These are phyloP conservation scores for Drosophila infuscata DNA, from an alignment of 2,888 invertebrate species.

Conservation along the genomic window DNA sequence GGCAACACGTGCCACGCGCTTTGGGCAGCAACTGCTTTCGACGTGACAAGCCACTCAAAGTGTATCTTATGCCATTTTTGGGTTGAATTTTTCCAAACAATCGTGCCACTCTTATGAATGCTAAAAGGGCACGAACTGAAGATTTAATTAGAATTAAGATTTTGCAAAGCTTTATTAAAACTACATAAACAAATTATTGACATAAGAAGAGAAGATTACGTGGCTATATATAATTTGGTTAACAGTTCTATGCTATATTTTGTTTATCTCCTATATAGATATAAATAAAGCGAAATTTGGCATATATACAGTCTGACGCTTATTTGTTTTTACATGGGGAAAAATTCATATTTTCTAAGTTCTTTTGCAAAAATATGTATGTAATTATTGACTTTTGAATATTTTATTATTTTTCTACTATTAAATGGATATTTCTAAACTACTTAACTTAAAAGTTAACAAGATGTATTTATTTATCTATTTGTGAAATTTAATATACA, in stretches of 20 bases:
- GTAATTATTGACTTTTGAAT: no score
- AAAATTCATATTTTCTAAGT: no score
- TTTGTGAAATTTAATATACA: no score
- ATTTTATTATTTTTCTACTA: no score
- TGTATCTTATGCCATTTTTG: conserved; percentile 19
- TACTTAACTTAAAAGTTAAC: no score
- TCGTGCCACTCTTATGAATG: conserved; percentile 18
- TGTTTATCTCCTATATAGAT: background rate
- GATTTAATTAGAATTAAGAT: no score
- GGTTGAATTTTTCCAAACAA: background rate
- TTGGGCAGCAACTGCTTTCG: conserved; percentile 23
- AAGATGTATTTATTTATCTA: no score
- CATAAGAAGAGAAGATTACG: background rate
- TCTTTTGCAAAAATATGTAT: no score
- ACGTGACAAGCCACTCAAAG: conserved; percentile 58
- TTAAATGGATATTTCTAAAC: no score
- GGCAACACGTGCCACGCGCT: conserved; percentile 53
- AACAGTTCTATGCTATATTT: background rate
- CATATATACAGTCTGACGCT: no score
- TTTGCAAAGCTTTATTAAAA: background rate
- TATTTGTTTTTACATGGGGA: no score
- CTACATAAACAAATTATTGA: background rate
- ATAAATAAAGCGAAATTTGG: no score
- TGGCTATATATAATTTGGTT: background rate
- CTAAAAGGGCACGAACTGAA: background rate